Conservation (phyloP, 1,140 invertebrate species). For the Drosophila littoralis region DNA sequence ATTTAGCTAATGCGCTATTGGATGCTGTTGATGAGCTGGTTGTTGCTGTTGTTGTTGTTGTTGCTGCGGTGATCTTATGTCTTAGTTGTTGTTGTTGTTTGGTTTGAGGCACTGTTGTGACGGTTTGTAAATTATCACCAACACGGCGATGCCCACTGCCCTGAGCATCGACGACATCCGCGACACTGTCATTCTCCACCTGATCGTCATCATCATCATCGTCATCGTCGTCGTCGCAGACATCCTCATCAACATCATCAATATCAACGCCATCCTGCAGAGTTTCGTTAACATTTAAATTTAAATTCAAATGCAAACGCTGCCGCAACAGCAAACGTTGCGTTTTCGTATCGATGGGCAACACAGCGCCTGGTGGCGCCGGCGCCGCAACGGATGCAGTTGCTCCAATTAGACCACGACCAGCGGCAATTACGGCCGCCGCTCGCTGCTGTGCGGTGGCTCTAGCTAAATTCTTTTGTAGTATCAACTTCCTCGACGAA, state of each 20-base stretch:
- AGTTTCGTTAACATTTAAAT: constrained; percentile 74
- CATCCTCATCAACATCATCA: constrained; percentile 82
- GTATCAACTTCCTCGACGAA: constrained; percentile 84
- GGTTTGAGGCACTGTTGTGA: constrained; percentile 84
- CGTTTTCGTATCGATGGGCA: constrained; percentile 53
- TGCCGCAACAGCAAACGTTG: constrained; percentile 74
- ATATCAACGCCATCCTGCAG: constrained; percentile 79
- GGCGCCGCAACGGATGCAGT: constrained; percentile 48
- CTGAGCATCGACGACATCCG: constrained; percentile 45
- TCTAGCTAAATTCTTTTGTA: constrained; percentile 84
- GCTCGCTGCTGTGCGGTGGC: constrained; percentile 74
- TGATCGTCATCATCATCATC: constrained; percentile 30
- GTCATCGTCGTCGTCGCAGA: constrained; percentile 52
- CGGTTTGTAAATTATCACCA: constrained; percentile 81
- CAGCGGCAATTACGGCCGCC: constrained; percentile 73
- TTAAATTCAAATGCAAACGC: constrained; percentile 80
- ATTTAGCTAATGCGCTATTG: constrained; percentile 83
- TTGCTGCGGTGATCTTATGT: constrained; percentile 71
- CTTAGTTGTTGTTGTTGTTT: constrained; percentile 74
- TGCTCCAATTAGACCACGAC: constrained; percentile 56
- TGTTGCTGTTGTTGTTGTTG: constrained; percentile 62
- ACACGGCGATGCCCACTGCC: constrained; percentile 48
- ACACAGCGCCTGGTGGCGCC: constrained; percentile 32
- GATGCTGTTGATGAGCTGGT: constrained; percentile 64
- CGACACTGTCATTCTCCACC: constrained; percentile 3